Evolutionary conservation across 1,140 invertebrate genomes (phyloP), one percentile per base, ranked within the genome.

Genomic region (Brachionus sp.): DNA sequence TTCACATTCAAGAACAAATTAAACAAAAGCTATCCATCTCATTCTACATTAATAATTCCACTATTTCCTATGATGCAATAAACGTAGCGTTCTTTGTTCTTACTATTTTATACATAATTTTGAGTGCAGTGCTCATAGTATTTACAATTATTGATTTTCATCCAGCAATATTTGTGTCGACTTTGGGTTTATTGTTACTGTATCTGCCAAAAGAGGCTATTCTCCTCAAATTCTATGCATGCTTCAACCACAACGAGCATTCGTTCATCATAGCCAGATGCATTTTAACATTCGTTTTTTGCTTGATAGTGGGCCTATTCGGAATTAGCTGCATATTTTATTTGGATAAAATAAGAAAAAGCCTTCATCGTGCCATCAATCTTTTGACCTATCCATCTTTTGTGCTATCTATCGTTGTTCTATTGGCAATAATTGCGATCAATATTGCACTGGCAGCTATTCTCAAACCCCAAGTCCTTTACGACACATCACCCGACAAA

Each of bases 271-370:
- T 70, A 37, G 66, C 66, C 35, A 37, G 66, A 16, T 70, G 35
- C 37, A 70, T 70, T 70, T 70, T 70, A 39, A 70, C 66, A 70
- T 70, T 70, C 66, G 9, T 70, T 42, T 70, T 70, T 70, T 70
- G 66, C 16, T 33, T 70, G 16, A 33, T 39, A 37, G 7, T 70
- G 12, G 66, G 66, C 37, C 9, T 70, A 16, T 70, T 70, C 3
- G 16, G 37, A 16, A 35, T 70, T 39, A 39, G 33, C 29, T 70
- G 37, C 37, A 39, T 70, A 19, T 70, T 70, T 39, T 4, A 19
- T 12, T 16, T 70, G 16, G 37, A 70, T n/a, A 70, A 70, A 37
- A 39, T 39, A 13, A 19, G 37, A 39, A 70, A 70, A 37, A 39
- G 10, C n/a, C 35, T 39, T 37, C 66, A 70, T 16, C 33, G 66